Percentiles rank a stretch among this genome's conserved stretches.
These are phyloP conservation scores for Liodrosophila aerea DNA, from an alignment of 2,888 invertebrate genomes.

Conservation along the genomic window DNA sequence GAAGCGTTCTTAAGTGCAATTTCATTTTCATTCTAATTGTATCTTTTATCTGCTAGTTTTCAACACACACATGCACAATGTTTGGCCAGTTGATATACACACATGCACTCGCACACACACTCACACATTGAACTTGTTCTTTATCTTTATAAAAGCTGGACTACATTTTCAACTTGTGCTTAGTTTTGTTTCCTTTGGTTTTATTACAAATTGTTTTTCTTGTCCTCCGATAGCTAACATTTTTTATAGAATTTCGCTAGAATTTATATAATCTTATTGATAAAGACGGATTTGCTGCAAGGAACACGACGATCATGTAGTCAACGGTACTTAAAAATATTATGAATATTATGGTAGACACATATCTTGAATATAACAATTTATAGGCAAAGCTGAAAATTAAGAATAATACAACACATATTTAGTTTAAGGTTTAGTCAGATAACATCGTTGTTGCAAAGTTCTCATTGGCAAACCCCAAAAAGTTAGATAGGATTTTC, in stretches of 20 bases:
- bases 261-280: conserved; percentile 63
- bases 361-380: conserved; percentile 40
- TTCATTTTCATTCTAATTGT: conserved; percentile 4
- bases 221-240: conserved; percentile 22
- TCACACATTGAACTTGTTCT: not conserved
- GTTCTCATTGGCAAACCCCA: conserved; percentile 49
- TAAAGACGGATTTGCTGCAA: conserved; percentile 79
- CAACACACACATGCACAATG: conserved; percentile 22
- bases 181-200: conserved; percentile 5
- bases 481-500: not conserved
- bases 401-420: conserved; percentile 15
- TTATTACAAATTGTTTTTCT: not conserved
- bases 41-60: conserved; percentile 5
- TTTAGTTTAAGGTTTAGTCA: conserved; percentile 1
- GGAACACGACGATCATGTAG: conserved; percentile 73
- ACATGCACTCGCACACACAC: conserved; percentile 19
- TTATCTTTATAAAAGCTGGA: conserved; percentile 23
- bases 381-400: conserved; percentile 39
- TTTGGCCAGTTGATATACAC: conserved; percentile 39
- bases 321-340: conserved; percentile 48
- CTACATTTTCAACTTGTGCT: conserved; percentile 54
- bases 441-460: conserved; percentile 53
- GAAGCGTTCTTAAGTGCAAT: conserved; percentile 38
- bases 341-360: conserved; percentile 51
- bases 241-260: conserved; percentile 6